Evolutionary conservation across 2,113 vertebrate species (phyloP).

Genomic region (Otolemur garnettii): DNA sequence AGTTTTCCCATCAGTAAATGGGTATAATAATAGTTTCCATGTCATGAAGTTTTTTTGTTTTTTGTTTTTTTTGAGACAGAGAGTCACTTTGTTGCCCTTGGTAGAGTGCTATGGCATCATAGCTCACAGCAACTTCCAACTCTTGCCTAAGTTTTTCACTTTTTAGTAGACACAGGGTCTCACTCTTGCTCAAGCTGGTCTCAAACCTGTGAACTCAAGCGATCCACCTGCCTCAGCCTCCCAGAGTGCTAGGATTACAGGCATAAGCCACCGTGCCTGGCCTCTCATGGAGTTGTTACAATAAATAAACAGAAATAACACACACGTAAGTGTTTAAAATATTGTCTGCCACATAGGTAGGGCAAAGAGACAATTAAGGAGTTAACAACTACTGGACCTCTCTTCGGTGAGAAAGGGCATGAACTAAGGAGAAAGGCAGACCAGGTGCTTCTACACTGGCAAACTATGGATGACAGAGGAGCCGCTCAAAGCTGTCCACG

Average conservation of each 20-base stretch:
- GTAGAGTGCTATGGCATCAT: no score
- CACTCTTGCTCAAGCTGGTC: no score
- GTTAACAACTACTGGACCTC: neutral
- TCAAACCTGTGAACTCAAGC: no score
- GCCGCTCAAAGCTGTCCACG: neutral
- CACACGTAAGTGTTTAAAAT: neutral
- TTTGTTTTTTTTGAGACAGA: no score
- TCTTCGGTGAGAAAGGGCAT: neutral
- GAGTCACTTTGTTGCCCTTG: no score
- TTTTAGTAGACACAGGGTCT: no score
- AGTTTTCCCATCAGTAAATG: constrained; percentile 5
- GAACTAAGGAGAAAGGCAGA: neutral
- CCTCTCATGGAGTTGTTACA: neutral
- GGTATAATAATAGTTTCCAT: neutral
- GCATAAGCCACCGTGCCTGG: no score
- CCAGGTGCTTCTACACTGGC: neutral
- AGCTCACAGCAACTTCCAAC: no score
- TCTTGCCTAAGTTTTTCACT: no score
- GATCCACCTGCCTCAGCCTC: no score
- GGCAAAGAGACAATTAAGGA: neutral
- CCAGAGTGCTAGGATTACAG: no score
- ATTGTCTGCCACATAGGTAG: neutral
- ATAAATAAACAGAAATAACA: neutral
- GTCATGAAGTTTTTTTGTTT: neutral
- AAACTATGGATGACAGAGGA: neutral